Percentiles rank a stretch among this genome's conserved stretches.
Conservation (phyloP, 2,797 vertebrate species). For the Pipistrellus pygmaeus region DNA sequence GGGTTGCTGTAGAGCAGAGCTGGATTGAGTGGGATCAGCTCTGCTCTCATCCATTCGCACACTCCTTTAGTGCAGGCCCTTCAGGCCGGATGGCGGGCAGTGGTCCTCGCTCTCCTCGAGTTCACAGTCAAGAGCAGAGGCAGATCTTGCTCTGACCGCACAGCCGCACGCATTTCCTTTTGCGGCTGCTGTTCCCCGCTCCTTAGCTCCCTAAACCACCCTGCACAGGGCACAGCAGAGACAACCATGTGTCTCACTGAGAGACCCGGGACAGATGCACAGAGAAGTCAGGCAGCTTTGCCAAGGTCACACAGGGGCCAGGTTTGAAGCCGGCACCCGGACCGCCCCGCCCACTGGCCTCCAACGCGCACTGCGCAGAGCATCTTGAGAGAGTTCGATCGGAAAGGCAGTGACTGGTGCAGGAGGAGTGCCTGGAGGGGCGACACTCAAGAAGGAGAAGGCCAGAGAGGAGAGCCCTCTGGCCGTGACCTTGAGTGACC, state of each 20-base stretch:
- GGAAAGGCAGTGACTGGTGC: no score
- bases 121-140: not conserved
- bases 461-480: not conserved
- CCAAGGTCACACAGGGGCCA: not conserved
- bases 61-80: not conserved
- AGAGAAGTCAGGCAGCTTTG: not conserved
- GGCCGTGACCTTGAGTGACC: not conserved
- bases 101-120: fast-evolving
- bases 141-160: fast-evolving
- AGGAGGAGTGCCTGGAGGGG: not conserved
- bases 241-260: not conserved
- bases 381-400: fast-evolving
- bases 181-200: not conserved
- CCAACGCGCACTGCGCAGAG: fast-evolving
- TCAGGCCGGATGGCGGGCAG: fast-evolving
- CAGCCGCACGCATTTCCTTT: fast-evolving
- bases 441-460: not conserved
- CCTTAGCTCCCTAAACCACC: not conserved
- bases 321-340: not conserved
- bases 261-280: not conserved
- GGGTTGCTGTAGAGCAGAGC: fast-evolving
- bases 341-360: fast-evolving
- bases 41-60: no score
- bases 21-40: not conserved
- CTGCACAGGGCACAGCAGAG: no score